Evolutionary conservation across 1,140 invertebrate species (phyloP), one percentile per base, ranked within the genome.

Genomic region (Microplitis mediator): DNA sequence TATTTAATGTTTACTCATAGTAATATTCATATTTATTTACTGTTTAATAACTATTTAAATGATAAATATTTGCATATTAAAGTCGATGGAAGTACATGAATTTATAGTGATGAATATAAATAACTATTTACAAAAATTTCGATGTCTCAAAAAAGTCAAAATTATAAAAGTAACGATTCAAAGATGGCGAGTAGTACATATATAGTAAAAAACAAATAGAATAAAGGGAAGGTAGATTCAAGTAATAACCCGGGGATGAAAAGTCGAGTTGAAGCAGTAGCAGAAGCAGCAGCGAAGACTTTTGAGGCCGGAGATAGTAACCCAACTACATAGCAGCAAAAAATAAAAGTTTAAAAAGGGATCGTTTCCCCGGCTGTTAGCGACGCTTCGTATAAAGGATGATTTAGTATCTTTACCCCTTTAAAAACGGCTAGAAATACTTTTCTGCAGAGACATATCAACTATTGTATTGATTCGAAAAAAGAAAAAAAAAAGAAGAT

Each of bases 1-100:
- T 64, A 71, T 75, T 75, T 75, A 72, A 69, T 72, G 69, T 75
- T 51, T 63, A 75, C 56, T 63, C 69, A 60, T 72, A 69, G 72
- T 35, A 75, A 75, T 56, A 75, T 71, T 68, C 16, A 9, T 72
- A 75, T 72, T 72, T 72, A 52, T 71, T 71, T 71, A 69, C 68
- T 62, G 69, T 71, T 52, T 11, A 50, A 50, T 56, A 32, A 23
- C n/a, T 50, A 39, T 14, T 66, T 50, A 63, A 63, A 36, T 35
- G 4, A 11, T 60, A 23, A 23, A 60, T 31, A 13, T 60, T 60
- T 11, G 31, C 6, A 32, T 16, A 23, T 23, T 0, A 23, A 23
- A 2, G 23, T 23, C 23, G 23, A 23, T 23, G 23, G 23, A 23
- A 23, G 23, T 23, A 23, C 23, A 23, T 23, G 23, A 23, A 23